Evolutionary conservation across 2,113 vertebrate genomes (phyloP).

Genomic region (Pithys albifrons): DNA sequence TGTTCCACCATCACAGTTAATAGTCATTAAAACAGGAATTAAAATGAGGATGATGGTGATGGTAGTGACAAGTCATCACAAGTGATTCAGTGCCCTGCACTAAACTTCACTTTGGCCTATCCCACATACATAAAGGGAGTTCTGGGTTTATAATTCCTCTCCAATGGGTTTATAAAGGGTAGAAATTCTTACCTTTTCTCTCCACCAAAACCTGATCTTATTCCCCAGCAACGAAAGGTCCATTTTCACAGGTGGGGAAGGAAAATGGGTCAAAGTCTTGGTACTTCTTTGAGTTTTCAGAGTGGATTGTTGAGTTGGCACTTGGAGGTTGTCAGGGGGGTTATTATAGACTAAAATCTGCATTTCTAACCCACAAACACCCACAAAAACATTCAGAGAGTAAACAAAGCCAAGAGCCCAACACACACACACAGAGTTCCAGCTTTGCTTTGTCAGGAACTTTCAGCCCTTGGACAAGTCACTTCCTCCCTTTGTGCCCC

Average conservation of each 20-base stretch:
- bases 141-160: not conserved
- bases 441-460: not conserved
- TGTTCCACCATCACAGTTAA: not conserved
- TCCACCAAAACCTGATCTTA: not conserved
- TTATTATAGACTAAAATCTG: not conserved
- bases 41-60: not conserved
- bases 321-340: not conserved
- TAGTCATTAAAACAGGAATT: no score
- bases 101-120: not conserved
- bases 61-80: no score
- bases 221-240: not conserved
- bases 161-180: not conserved
- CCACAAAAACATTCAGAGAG: not conserved
- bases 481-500: constrained; percentile 19
- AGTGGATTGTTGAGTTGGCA: not conserved
- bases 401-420: not conserved
- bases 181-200: not conserved
- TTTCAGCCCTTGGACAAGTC: not conserved
- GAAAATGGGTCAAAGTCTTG: not conserved
- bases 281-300: not conserved
- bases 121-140: not conserved
- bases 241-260: not conserved
- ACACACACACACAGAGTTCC: not conserved
- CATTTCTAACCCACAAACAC: fast-evolving
- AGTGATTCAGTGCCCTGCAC: not conserved